Base-by-base conservation (phyloP, 2,888 invertebrate species). In the Synergus itoensis region DNA sequence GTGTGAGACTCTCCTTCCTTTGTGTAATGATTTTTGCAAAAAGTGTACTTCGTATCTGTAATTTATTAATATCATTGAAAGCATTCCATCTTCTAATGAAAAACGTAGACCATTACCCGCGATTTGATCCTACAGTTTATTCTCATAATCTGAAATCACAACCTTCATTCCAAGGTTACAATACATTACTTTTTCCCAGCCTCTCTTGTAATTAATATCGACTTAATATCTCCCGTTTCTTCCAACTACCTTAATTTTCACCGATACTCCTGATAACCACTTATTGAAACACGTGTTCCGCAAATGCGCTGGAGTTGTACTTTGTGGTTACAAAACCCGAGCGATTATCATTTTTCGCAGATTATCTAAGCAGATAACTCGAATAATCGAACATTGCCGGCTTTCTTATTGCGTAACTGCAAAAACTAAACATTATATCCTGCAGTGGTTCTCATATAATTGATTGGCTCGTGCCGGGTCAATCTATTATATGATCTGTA, bases 341-440 rank as follows among this genome's bases (percentile, higher is more conserved):
- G 9, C 53, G 53, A 73, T 57, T 73, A 53, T 40, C 14, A 73
- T 57, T 53, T 73, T 40, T 73, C 36, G 48, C 73, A 36, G 14
- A 53, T 45, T 53, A 45, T 45, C 21, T 8, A 40, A 53, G 4
- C 73, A 36, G 73, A 73, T 73, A 36, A 53, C 48, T 28, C 36
- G 53, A 73, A 36, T 11, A 73, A 73, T 53, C 48, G 48, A 43
- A 21, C 9, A 60, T 18, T 21, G 43, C 21, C 36, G 40, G 48
- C 73, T 73, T 73, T 73, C 73, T 73, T n/a, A 36, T 73, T 73
- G 36, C n/a, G n/a, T 16, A 73, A 57, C 43, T 12, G 14, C 62
- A 28, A 62, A 28, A 14, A 62, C 28, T 16, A 9, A 36, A 53
- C 69, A 73, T 57, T 73, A 53, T n/a, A 48, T 16, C 48, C 28